phyloP scores from a whole-genome alignment of 2,113 vertebrate genomes.

The Pyrgilauda ruficollis region DNA sequence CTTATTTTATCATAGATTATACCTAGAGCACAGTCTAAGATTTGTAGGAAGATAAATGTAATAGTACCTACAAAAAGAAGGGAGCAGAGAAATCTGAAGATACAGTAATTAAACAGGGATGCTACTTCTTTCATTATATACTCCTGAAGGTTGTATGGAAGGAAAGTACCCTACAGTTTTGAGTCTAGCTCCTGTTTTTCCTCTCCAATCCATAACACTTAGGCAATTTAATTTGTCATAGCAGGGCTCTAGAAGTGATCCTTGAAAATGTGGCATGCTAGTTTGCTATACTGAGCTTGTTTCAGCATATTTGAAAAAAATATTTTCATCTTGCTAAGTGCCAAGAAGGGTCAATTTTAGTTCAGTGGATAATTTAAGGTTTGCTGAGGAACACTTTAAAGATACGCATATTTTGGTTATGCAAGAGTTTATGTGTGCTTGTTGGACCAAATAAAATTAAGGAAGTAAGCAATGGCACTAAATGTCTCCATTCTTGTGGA shows the following conservation, averaged over 20 bases:
- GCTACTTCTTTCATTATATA: not conserved
- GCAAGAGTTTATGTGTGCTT: not conserved
- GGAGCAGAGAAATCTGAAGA: not conserved
- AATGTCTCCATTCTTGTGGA: not conserved
- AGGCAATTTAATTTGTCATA: not conserved
- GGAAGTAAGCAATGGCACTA: not conserved
- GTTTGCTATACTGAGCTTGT: not conserved
- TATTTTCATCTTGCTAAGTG: not conserved
- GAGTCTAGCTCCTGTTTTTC: not conserved
- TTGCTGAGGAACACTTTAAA: not conserved
- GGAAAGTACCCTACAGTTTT: not conserved
- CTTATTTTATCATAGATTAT: not conserved
- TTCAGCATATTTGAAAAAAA: not conserved
- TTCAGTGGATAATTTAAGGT: not conserved
- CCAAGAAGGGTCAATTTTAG: not conserved
- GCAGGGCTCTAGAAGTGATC: not conserved
- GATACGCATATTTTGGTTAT: not conserved
- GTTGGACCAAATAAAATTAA: not conserved
- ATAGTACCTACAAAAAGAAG: not conserved
- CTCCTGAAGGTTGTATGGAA: not conserved
- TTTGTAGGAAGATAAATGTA: not conserved
- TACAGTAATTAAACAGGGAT: not conserved
- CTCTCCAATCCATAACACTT: not conserved
- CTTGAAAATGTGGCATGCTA: not conserved
- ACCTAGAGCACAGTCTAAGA: not conserved